These are phyloP conservation scores for Dipodomys stephensi DNA, from an alignment of 2,113 vertebrate species.

Conservation along the genomic window DNA sequence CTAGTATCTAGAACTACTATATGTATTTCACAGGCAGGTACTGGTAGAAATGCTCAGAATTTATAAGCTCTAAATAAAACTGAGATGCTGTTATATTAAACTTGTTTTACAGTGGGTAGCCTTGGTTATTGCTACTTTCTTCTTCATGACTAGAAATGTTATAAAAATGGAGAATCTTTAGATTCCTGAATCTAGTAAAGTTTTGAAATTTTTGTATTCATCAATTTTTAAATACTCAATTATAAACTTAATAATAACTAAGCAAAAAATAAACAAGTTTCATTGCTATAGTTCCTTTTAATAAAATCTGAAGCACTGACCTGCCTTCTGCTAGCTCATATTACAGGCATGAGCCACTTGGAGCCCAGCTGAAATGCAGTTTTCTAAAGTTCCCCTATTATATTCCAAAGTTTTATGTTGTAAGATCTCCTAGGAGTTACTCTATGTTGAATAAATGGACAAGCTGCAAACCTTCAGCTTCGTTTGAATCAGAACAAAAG, in stretches of 20 bases:
- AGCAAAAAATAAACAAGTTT: background rate
- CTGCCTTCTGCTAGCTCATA: background rate
- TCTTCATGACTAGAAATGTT: background rate
- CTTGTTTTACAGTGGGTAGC: background rate
- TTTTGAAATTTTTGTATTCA: background rate
- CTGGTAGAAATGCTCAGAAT: conserved; percentile 5
- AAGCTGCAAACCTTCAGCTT: background rate
- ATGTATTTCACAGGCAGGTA: background rate
- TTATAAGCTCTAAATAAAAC: conserved; percentile 2
- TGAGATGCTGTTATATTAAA: background rate
- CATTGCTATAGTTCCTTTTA: too few relatives aligned
- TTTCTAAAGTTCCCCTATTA: conserved; percentile 4
- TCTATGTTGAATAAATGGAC: background rate
- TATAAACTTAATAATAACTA: background rate
- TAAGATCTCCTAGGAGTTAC: background rate
- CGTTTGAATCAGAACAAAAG: conserved; percentile 27
- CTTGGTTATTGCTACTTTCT: conserved; percentile 4
- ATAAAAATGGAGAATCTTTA: background rate
- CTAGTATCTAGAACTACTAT: background rate
- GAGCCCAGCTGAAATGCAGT: background rate
- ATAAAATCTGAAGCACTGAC: background rate
- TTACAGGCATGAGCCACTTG: too few relatives aligned
- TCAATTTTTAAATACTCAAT: conserved; percentile 9
- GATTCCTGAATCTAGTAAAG: background rate
- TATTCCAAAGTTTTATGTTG: background rate